A percentile compares a stretch with the other conserved stretches of the same genome.
Conservation (phyloP, 2,113 vertebrate genomes). For the Scartelaos histophorus region DNA sequence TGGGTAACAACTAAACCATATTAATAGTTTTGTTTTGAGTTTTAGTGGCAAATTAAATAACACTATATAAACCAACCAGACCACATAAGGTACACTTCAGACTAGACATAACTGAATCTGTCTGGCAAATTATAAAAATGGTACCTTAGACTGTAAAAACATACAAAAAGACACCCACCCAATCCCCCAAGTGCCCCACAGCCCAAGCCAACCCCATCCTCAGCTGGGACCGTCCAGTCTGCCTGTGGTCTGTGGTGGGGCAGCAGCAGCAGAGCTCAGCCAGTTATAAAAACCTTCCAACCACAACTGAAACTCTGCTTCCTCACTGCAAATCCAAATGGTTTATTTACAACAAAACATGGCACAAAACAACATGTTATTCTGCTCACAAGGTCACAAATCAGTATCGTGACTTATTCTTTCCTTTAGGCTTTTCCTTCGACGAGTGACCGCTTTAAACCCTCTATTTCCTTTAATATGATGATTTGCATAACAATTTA, state of each 20-base stretch:
- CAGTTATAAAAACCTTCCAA: slow-evolving; percentile 43
- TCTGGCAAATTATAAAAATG: neutral
- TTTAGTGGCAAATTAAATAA: neutral
- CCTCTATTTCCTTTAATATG: neutral
- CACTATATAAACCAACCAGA: neutral
- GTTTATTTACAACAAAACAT: slow-evolving; percentile 15
- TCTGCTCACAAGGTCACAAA: slow-evolving; percentile 2
- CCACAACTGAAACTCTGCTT: slow-evolving; percentile 43
- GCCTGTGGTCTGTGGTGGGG: slow-evolving; percentile 58
- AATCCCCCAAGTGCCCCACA: slow-evolving; percentile 22
- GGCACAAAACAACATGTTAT: slow-evolving; percentile 4
- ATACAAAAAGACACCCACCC: slow-evolving; percentile 18
- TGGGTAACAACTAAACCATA: too few relatives aligned
- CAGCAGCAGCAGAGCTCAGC: slow-evolving; percentile 53
- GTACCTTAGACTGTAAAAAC: slow-evolving; percentile 1
- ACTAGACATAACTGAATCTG: neutral
- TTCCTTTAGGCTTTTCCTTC: neutral
- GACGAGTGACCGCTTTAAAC: neutral
- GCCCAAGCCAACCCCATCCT: slow-evolving; percentile 7
- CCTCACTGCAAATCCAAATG: slow-evolving; percentile 1
- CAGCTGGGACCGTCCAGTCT: slow-evolving; percentile 38
- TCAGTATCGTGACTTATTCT: slow-evolving; percentile 3
- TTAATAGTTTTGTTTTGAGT: too few relatives aligned
- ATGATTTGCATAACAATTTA: neutral
- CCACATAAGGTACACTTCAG: neutral